Conservation (phyloP, 2,797 vertebrate genomes). For the Lacerta agilis region DNA sequence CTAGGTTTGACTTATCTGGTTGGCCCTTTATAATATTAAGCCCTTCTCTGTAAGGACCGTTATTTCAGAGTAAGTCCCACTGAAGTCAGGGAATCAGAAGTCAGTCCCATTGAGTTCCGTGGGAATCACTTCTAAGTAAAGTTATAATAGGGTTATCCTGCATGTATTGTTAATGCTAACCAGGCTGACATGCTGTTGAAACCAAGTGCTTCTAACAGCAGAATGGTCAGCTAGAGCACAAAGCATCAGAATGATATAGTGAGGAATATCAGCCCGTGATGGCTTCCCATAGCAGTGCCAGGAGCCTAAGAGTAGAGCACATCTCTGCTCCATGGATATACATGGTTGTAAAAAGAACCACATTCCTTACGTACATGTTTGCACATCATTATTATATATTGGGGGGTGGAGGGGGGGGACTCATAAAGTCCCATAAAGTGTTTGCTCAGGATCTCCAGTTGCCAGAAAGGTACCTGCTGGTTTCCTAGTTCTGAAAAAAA, state of each 20-base stretch:
- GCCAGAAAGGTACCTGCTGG: slow-evolving; percentile 38
- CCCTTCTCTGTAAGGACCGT: too few relatives aligned
- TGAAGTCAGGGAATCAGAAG: too few relatives aligned
- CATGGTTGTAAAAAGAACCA: slow-evolving; percentile 49
- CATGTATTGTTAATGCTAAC: slow-evolving; percentile 23
- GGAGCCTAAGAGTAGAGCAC: slow-evolving; percentile 53
- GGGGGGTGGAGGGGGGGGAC: slow-evolving; percentile 47
- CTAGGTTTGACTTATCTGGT: too few relatives aligned
- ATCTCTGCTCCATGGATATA: slow-evolving; percentile 34
- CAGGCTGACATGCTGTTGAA: slow-evolving; percentile 30
- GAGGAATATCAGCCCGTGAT: slow-evolving; percentile 45
- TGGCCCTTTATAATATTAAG: too few relatives aligned
- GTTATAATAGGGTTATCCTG: background rate
- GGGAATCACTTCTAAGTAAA: too few relatives aligned
- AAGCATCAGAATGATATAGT: slow-evolving; percentile 39
- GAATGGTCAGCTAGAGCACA: slow-evolving; percentile 18
- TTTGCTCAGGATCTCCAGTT: slow-evolving; percentile 52
- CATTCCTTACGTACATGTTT: slow-evolving; percentile 44
- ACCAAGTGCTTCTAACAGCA: background rate
- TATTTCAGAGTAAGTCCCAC: too few relatives aligned
- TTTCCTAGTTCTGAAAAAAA: slow-evolving; percentile 1
- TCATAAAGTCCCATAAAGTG: slow-evolving; percentile 62
- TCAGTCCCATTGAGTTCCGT: too few relatives aligned
- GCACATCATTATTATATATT: slow-evolving; percentile 55
- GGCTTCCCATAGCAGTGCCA: slow-evolving; percentile 49